A percentile compares a stretch with the other conserved stretches of the same genome.
Evolutionary conservation across 2,888 invertebrate genomes (phyloP).

Genomic region (Oscheius sp.): DNA sequence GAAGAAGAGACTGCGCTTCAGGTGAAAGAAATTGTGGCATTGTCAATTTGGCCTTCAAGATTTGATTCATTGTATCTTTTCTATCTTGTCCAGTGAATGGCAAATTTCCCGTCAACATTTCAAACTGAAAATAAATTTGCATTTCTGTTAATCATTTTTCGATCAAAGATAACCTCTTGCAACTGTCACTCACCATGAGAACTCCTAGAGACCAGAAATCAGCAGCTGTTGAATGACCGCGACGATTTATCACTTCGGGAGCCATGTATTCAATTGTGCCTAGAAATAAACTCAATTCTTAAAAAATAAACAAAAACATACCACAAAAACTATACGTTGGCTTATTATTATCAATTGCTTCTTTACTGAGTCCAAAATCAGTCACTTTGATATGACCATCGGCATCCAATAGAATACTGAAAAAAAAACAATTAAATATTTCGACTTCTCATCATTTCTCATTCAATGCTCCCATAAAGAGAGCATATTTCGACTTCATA

Average conservation of each 20-base stretch:
- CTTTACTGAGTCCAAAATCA: conserved; percentile 97
- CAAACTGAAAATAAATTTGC: conserved; percentile 80
- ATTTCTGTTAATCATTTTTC: neutral
- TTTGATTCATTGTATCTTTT: conserved; percentile 98
- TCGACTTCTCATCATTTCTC: neutral
- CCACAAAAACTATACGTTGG: conserved; percentile 81
- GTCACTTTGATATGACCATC: conserved; percentile 98
- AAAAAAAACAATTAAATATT: neutral
- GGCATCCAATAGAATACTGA: conserved; percentile 85
- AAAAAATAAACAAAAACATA: conserved; percentile 29
- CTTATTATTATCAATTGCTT: conserved; percentile 83
- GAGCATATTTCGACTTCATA: neutral
- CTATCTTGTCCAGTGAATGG: conserved; percentile 93
- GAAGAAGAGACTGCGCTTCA: conserved; percentile 91
- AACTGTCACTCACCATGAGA: conserved; percentile 81
- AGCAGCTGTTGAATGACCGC: conserved; percentile 96
- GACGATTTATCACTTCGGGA: conserved; percentile 96
- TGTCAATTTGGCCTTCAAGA: conserved; percentile 94
- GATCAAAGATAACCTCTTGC: neutral
- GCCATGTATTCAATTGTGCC: conserved; percentile 95
- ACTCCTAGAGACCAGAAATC: conserved; percentile 99
- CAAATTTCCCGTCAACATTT: conserved; percentile 97
- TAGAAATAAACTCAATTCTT: conserved; percentile 74
- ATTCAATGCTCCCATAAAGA: neutral
- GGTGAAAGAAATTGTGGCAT: conserved; percentile 97